These are phyloP conservation scores for Halocynthia aurantium DNA, from an alignment of 23 tunicate genomes.

Conservation along the genomic window DNA sequence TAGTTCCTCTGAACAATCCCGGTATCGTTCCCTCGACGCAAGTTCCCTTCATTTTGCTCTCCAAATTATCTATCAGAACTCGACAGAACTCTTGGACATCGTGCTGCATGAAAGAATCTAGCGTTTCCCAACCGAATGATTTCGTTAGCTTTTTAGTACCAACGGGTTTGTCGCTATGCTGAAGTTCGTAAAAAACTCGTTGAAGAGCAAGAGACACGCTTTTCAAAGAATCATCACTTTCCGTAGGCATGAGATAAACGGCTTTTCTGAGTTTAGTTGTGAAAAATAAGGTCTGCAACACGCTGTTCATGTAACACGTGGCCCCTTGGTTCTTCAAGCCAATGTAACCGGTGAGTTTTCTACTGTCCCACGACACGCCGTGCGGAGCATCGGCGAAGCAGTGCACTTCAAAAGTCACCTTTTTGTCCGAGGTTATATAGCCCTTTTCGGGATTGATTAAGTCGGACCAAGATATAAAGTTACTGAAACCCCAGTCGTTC, in stretches of 20 bases:
- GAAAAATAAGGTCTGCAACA: slow-evolving; percentile 88
- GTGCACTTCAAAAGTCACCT: slow-evolving; percentile 89
- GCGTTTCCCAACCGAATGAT: slow-evolving; percentile 98
- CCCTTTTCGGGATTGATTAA: slow-evolving; percentile 85
- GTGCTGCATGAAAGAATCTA: slow-evolving; percentile 99
- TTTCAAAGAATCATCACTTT: slow-evolving; percentile 83
- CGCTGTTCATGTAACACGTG: slow-evolving; percentile 97
- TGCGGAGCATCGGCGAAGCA: slow-evolving; percentile 98
- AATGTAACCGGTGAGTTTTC: slow-evolving; percentile 88
- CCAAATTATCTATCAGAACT: slow-evolving; percentile 88
- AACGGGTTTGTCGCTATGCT: slow-evolving; percentile 91
- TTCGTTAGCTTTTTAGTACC: slow-evolving; percentile 94
- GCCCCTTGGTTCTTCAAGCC: slow-evolving; percentile 99
- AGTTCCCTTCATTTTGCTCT: slow-evolving; percentile 94
- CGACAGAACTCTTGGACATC: slow-evolving; percentile 95
- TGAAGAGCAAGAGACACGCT: slow-evolving; percentile 94
- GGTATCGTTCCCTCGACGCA: slow-evolving; percentile 96
- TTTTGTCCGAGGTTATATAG: slow-evolving; percentile 78
- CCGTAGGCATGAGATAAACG: slow-evolving; percentile 94
- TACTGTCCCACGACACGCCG: slow-evolving; percentile 96
- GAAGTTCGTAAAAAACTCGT: slow-evolving; percentile 90
- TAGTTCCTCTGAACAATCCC: slow-evolving; percentile 75
- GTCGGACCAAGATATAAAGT: slow-evolving; percentile 78
- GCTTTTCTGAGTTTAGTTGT: slow-evolving; percentile 89
- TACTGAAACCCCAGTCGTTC: slow-evolving; percentile 97